phyloP scores from a whole-genome alignment of 2,888 invertebrate species.

The Coleophora deauratella region DNA sequence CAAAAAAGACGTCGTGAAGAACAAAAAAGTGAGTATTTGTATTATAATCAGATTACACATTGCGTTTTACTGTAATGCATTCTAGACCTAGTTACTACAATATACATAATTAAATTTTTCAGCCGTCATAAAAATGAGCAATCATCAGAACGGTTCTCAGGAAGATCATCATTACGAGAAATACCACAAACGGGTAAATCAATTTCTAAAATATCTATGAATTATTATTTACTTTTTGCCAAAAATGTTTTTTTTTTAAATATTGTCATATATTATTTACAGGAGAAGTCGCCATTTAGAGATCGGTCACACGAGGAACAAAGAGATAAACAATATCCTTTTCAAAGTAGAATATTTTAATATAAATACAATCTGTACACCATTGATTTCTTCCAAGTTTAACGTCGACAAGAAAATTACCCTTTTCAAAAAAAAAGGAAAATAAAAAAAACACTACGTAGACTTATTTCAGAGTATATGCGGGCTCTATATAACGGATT shows the following conservation, averaged over 20 bases:
- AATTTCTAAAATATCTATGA: not conserved
- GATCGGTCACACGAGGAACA: constrained; percentile 85
- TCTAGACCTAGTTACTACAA: not conserved
- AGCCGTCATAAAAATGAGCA: constrained; percentile 75
- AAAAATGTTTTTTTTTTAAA: not conserved
- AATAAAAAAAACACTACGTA: too few relatives aligned
- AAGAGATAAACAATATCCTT: constrained; percentile 91
- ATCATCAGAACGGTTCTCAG: constrained; percentile 85
- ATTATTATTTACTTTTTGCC: not conserved
- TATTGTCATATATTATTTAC: constrained; percentile 14
- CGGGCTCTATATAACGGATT: too few relatives aligned
- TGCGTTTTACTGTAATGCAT: not conserved
- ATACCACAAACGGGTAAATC: constrained; percentile 82
- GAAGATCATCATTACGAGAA: constrained; percentile 83
- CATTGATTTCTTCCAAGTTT: too few relatives aligned
- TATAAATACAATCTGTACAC: too few relatives aligned
- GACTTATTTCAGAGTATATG: too few relatives aligned
- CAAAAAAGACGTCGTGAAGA: constrained; percentile 87
- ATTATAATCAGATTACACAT: constrained; percentile 1
- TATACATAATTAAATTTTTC: constrained; percentile 21
- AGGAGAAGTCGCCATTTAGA: constrained; percentile 89
- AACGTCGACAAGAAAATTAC: too few relatives aligned
- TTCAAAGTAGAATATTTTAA: constrained; percentile 33
- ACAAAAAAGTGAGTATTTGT: constrained; percentile 76
- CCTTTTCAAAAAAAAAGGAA: too few relatives aligned